A percentile compares a stretch with the other conserved stretches of the same genome.
Conservation (phyloP, 2,797 vertebrate species). For the Craterocephalus amniculus region DNA sequence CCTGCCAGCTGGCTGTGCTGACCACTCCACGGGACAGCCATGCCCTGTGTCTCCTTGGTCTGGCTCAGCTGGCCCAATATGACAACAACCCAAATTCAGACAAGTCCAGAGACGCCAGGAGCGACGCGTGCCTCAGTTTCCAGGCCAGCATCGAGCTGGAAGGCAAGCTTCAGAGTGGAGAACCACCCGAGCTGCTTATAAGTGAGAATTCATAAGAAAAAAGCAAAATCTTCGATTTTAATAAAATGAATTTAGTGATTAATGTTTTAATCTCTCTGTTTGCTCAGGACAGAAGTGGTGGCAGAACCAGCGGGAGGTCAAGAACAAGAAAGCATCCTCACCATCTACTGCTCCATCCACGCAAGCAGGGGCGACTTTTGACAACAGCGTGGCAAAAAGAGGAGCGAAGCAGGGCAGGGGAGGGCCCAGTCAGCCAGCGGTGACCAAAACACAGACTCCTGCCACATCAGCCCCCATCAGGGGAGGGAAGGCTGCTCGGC, state of each 20-base stretch:
- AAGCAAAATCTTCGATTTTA: neutral
- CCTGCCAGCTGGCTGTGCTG: slow-evolving; percentile 71
- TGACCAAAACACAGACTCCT: slow-evolving; percentile 42
- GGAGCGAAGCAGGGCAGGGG: slow-evolving; percentile 41
- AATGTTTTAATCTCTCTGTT: neutral
- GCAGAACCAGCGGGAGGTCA: slow-evolving; percentile 55
- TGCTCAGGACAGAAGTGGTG: slow-evolving; percentile 78
- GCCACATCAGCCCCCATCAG: slow-evolving; percentile 11
- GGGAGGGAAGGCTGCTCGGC: slow-evolving; percentile 42
- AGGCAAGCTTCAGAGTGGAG: slow-evolving; percentile 55
- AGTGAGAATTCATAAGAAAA: slow-evolving; percentile 53
- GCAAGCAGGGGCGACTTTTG: slow-evolving; percentile 30
- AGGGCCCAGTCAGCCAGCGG: slow-evolving; percentile 29
- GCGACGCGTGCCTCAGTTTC: slow-evolving; percentile 74
- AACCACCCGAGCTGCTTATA: slow-evolving; percentile 66
- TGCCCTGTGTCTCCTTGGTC: slow-evolving; percentile 73
- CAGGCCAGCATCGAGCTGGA: slow-evolving; percentile 79
- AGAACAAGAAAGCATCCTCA: slow-evolving; percentile 37
- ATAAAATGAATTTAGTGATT: neutral
- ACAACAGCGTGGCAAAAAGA: slow-evolving; percentile 37
- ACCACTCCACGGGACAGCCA: slow-evolving; percentile 64
- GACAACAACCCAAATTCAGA: slow-evolving; percentile 64
- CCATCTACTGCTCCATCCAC: slow-evolving; percentile 22
- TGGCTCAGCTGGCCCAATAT: slow-evolving; percentile 75
- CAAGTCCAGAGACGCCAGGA: slow-evolving; percentile 43